phyloP scores from a whole-genome alignment of 2,113 vertebrate genomes.

The Tenrec ecaudatus region DNA sequence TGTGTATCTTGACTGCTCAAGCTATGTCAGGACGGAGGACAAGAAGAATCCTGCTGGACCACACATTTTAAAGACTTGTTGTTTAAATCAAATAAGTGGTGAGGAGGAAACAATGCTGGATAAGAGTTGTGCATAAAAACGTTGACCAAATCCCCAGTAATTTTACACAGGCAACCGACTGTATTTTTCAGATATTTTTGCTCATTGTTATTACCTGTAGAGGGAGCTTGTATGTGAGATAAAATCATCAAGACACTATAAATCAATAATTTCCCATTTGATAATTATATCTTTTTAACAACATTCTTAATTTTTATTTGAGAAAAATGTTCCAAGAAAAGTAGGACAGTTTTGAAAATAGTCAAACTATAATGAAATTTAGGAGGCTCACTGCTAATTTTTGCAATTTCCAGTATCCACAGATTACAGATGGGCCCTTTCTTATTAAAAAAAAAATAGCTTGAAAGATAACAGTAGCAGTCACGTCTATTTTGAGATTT shows the following conservation, averaged over 20 bases:
- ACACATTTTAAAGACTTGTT: slow-evolving; percentile 52
- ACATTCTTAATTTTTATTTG: slow-evolving; percentile 23
- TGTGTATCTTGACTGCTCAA: slow-evolving; percentile 7
- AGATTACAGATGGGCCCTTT: slow-evolving; percentile 27
- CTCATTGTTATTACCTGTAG: slow-evolving; percentile 88
- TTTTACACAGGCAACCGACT: slow-evolving; percentile 61
- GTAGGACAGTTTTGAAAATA: slow-evolving; percentile 24
- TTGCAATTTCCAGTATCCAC: slow-evolving; percentile 38
- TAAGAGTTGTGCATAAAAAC: slow-evolving; percentile 62
- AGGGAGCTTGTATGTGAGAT: slow-evolving; percentile 89
- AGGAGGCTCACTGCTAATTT: background rate
- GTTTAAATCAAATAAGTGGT: slow-evolving; percentile 63
- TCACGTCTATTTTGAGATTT: slow-evolving; percentile 22
- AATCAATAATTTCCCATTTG: slow-evolving; percentile 78
- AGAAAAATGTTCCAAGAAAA: slow-evolving; percentile 72
- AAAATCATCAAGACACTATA: slow-evolving; percentile 85
- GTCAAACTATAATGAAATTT: slow-evolving; percentile 38
- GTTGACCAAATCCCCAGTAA: slow-evolving; percentile 67
- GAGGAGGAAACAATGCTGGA: slow-evolving; percentile 41
- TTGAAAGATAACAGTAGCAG: slow-evolving; percentile 27
- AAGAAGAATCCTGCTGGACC: slow-evolving; percentile 30
- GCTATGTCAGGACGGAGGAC: slow-evolving; percentile 33
- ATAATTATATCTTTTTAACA: slow-evolving; percentile 76
- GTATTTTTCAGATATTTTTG: slow-evolving; percentile 83
- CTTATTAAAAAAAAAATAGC: slow-evolving; percentile 44